Percentiles rank a stretch among this genome's conserved stretches.
These are phyloP conservation scores for Drosophila chauvacae DNA, from an alignment of 1,140 invertebrate species.

Conservation along the genomic window DNA sequence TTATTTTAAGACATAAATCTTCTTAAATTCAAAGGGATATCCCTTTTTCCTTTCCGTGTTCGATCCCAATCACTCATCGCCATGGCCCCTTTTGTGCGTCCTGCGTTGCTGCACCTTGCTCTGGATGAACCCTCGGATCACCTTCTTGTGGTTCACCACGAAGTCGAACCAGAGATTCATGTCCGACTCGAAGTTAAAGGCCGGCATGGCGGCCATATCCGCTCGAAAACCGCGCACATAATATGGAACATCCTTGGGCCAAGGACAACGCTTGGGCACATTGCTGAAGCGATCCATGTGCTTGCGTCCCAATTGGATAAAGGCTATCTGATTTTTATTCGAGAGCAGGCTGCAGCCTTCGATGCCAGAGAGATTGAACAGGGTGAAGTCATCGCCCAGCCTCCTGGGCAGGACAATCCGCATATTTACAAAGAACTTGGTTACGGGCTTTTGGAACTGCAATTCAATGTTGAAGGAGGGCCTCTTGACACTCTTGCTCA, in stretches of 20 bases:
- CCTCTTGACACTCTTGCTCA: conserved; percentile 50
- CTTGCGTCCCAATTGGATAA: conserved; percentile 49
- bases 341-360: conserved; percentile 58
- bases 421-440: conserved; percentile 53
- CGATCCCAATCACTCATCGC: conserved; percentile 20
- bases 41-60: not conserved
- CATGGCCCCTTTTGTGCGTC: conserved; percentile 13
- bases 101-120: conserved; percentile 34
- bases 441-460: conserved; percentile 49
- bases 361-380: conserved; percentile 54
- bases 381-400: conserved; percentile 27
- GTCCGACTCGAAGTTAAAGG: conserved; percentile 58
- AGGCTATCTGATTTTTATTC: conserved; percentile 61
- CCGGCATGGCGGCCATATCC: conserved; percentile 61
- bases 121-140: conserved; percentile 51
- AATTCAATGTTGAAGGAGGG: conserved; percentile 52
- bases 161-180: conserved; percentile 57
- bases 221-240: conserved; percentile 53
- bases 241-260: conserved; percentile 42
- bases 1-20: not conserved
- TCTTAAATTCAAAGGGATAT: too few species aligned
- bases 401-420: conserved; percentile 36
- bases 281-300: conserved; percentile 48
- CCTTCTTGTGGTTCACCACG: conserved; percentile 52
- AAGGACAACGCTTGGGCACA: conserved; percentile 48